Evolutionary conservation across 2,797 vertebrate genomes (phyloP).

Genomic region (Mormyrus proboscirostris): DNA sequence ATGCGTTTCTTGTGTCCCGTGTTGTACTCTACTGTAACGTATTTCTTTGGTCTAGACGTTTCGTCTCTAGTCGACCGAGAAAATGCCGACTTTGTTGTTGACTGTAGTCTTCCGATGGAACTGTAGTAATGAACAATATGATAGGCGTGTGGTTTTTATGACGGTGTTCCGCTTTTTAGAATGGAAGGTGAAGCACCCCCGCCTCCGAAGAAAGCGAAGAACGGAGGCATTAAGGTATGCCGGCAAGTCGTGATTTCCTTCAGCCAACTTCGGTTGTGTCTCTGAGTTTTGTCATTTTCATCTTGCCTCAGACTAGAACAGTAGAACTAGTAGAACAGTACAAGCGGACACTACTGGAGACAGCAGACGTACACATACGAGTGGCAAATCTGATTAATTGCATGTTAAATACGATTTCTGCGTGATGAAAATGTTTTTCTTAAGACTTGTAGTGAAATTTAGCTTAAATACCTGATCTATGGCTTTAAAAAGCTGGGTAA

Average conservation of each 20-base stretch:
- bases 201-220: conserved; percentile 28
- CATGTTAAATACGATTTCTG: not conserved
- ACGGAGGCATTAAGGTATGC: conserved; percentile 32
- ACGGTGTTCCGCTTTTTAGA: conserved; percentile 11
- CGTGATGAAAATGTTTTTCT: not conserved
- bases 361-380: not conserved
- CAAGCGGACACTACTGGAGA: not conserved
- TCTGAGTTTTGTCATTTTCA: not conserved
- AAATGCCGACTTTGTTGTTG: not conserved
- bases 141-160: not conserved
- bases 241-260: not conserved
- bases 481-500: not conserved
- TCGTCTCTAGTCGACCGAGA: not conserved
- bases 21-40: not conserved
- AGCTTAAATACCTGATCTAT: not conserved
- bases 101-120: not conserved
- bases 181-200: conserved; percentile 26
- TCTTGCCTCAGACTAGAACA: not conserved
- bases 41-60: not conserved
- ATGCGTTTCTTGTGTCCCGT: not conserved
- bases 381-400: not conserved
- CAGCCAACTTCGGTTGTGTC: not conserved
- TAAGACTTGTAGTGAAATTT: not conserved
- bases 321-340: not conserved
- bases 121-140: not conserved